Percentiles rank a stretch among this genome's conserved stretches.
phyloP scores from a whole-genome alignment of 30 jellyfish, hydroid and myxozoan species.

The Aurelia sp. region DNA sequence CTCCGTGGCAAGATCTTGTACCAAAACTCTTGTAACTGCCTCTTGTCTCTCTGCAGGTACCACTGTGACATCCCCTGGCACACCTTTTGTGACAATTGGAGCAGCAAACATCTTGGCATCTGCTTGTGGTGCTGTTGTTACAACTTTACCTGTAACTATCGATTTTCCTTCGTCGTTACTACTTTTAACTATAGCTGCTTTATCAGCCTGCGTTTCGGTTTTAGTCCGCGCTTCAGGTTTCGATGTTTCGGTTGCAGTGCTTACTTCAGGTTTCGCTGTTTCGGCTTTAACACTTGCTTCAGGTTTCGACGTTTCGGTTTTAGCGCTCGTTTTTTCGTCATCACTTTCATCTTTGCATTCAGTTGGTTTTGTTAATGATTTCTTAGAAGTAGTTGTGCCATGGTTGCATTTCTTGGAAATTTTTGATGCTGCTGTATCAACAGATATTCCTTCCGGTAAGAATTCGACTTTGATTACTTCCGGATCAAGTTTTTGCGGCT shows the following conservation, averaged over 20 bases:
- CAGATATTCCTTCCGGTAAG: conserved; percentile 90
- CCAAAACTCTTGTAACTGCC: conserved; percentile 50
- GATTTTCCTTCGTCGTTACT: conserved; percentile 1
- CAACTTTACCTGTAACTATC: conserved; percentile 10
- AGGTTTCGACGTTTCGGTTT: conserved; percentile 15
- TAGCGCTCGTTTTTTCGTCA: conserved; percentile 12
- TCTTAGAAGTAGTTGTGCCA: neutral
- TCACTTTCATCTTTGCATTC: conserved; percentile 31
- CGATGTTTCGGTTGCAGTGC: neutral
- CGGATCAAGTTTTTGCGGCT: conserved; percentile 77
- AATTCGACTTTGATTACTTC: conserved; percentile 96
- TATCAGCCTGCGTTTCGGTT: neutral
- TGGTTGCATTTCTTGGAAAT: conserved; percentile 52
- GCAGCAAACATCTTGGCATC: conserved; percentile 65
- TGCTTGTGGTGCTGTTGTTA: conserved; percentile 35
- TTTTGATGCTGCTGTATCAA: conserved; percentile 65
- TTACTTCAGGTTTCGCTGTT: conserved; percentile 9
- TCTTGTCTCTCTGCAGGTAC: conserved; percentile 71
- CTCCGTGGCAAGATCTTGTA: conserved; percentile 43
- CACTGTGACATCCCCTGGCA: conserved; percentile 58
- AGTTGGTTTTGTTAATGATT: conserved; percentile 1
- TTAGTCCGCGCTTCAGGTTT: conserved; percentile 13
- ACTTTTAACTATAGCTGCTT: neutral
- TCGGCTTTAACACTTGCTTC: neutral
- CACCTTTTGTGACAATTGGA: conserved; percentile 25